Evolutionary conservation across 2,113 vertebrate species (phyloP).

Genomic region (Phycodurus eques): DNA sequence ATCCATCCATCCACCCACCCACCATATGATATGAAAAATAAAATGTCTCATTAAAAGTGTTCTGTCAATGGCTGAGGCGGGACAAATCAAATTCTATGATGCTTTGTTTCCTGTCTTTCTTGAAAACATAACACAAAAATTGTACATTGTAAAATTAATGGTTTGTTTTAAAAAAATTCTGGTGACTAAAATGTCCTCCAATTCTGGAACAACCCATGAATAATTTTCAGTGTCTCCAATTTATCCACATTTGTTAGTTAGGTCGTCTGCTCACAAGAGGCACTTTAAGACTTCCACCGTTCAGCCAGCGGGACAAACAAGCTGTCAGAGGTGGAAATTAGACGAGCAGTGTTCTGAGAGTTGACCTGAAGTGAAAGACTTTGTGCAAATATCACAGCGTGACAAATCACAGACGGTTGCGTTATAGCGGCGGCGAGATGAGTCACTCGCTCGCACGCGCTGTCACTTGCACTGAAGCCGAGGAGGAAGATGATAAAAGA

Average conservation of each 20-base stretch:
- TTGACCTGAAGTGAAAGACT: background rate
- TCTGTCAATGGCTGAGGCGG: too few relatives aligned
- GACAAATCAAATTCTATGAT: too few relatives aligned
- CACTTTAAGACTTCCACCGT: background rate
- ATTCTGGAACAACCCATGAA: background rate
- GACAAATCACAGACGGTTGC: slow-evolving; percentile 2
- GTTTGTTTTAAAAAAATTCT: background rate
- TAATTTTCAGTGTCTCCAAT: background rate
- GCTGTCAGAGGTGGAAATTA: slow-evolving; percentile 5
- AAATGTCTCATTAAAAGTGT: too few relatives aligned
- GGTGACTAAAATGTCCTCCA: background rate
- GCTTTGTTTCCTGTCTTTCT: too few relatives aligned
- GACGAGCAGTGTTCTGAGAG: background rate
- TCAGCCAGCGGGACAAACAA: background rate
- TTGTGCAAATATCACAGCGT: slow-evolving; percentile 12
- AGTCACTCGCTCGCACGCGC: background rate
- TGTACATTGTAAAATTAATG: too few relatives aligned
- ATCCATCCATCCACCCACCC: too few relatives aligned
- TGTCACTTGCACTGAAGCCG: background rate
- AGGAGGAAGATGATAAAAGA: background rate
- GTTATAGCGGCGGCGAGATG: background rate
- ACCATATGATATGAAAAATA: too few relatives aligned
- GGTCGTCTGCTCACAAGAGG: background rate
- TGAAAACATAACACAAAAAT: too few relatives aligned
- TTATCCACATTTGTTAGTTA: background rate